These are phyloP conservation scores for Drymodes brunneopygia DNA, from an alignment of 2,113 vertebrate genomes.

Conservation along the genomic window DNA sequence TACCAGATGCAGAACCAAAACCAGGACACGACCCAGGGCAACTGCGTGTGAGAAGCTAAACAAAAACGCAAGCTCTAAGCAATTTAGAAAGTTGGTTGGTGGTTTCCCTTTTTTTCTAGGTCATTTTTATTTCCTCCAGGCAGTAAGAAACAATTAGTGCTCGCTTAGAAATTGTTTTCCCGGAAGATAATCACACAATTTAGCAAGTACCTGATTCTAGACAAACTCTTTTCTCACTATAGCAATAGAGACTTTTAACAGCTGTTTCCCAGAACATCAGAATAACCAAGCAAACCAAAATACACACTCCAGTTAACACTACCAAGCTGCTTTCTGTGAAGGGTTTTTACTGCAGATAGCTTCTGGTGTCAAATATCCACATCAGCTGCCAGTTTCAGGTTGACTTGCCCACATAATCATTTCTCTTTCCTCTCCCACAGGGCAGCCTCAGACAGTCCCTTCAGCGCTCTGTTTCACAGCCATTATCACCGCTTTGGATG, in stretches of 20 bases:
- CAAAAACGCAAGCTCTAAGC: not conserved
- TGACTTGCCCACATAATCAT: not conserved
- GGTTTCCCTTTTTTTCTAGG: not conserved
- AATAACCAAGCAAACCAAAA: not conserved
- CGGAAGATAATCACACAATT: not conserved
- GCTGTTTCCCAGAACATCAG: not conserved
- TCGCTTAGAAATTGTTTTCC: not conserved
- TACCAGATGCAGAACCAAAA: not conserved
- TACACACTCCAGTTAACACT: not conserved
- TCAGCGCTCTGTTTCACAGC: not conserved
- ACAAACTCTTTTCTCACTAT: not conserved
- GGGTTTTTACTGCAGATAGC: not conserved
- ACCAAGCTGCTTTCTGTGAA: not conserved
- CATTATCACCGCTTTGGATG: not conserved
- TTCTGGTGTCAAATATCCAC: not conserved
- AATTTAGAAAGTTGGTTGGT: not conserved
- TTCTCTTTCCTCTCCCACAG: not conserved
- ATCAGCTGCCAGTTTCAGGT: not conserved
- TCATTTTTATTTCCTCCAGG: not conserved
- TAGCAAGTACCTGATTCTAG: not conserved
- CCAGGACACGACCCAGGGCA: not conserved
- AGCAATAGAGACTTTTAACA: not conserved
- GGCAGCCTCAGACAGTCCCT: not conserved
- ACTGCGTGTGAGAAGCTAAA: not conserved
- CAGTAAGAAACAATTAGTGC: not conserved